phyloP scores from a whole-genome alignment of 2,888 invertebrate species.

The Erebia ligea region DNA sequence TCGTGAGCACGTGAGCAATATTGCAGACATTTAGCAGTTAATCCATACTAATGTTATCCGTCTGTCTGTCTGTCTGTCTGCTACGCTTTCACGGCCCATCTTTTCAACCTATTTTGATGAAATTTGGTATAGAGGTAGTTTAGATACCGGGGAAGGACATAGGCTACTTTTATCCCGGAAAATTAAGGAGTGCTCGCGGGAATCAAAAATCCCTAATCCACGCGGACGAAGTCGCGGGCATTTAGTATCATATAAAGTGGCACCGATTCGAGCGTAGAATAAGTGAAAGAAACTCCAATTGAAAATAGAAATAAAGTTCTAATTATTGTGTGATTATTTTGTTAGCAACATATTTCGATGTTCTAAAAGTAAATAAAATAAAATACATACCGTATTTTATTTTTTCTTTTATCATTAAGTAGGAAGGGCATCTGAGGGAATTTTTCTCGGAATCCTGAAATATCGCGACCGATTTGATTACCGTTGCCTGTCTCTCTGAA shows the following conservation, averaged over 20 bases:
- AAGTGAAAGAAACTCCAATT: neutral
- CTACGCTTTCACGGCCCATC: no score
- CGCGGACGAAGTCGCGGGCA: no score
- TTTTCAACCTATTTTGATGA: no score
- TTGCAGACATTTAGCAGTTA: neutral
- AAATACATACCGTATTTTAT: no score
- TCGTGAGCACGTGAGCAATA: neutral
- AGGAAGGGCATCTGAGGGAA: slow-evolving; percentile 1
- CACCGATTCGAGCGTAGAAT: no score
- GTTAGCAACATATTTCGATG: neutral
- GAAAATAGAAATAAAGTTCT: neutral
- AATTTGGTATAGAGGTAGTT: no score
- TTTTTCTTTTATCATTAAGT: slow-evolving; percentile 19
- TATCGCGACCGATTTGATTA: slow-evolving; percentile 38
- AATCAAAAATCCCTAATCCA: no score
- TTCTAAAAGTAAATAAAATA: neutral
- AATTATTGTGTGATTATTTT: neutral
- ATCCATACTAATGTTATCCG: neutral
- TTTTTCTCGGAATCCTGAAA: slow-evolving; percentile 24
- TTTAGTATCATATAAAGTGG: no score
- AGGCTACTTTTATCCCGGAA: no score
- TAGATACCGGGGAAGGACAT: no score
- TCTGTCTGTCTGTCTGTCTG: no score
- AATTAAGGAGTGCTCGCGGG: no score
- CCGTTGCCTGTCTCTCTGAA: slow-evolving; percentile 40